Percentiles rank a stretch among this genome's conserved stretches.
phyloP scores from a whole-genome alignment of 2,888 invertebrate genomes.

The Cyclophora punctaria region DNA sequence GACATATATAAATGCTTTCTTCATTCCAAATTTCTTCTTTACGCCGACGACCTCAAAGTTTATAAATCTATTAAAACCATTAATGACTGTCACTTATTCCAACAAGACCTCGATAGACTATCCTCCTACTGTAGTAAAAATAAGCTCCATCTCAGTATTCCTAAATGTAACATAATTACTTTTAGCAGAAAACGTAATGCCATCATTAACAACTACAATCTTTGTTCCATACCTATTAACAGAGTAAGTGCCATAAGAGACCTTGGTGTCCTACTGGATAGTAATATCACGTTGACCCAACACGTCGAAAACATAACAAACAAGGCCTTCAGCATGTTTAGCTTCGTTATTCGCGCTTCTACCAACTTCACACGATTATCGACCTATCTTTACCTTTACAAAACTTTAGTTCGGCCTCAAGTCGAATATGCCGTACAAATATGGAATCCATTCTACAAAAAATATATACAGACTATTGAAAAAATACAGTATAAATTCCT shows the following conservation, averaged over 20 bases:
- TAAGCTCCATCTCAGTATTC: constrained; percentile 2
- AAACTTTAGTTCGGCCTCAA: constrained; percentile 12
- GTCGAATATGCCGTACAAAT: constrained; percentile 12
- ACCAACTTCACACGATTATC: background rate
- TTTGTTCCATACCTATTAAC: too few species aligned
- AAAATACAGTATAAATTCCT: constrained; percentile 9
- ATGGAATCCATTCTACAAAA: constrained; percentile 11
- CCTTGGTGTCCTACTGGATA: background rate
- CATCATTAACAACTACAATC: too few species aligned
- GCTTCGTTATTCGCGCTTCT: too few species aligned
- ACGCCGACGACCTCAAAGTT: constrained; percentile 7
- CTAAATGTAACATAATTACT: constrained; percentile 1
- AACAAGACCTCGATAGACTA: too few species aligned
- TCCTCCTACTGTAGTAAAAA: constrained; percentile 1
- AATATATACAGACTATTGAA: constrained; percentile 7
- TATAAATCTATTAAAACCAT: too few species aligned
- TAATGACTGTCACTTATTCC: too few species aligned
- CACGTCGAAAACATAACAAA: constrained; percentile 1
- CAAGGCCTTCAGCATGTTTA: too few species aligned
- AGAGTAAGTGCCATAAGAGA: too few species aligned
- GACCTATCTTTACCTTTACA: background rate
- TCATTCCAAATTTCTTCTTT: constrained; percentile 1
- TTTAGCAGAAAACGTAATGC: too few species aligned
- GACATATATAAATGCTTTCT: too few species aligned
- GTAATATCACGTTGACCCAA: background rate